Evolutionary conservation across 2,797 vertebrate species (phyloP).

Genomic region (Otolemur crassicaudatus): DNA sequence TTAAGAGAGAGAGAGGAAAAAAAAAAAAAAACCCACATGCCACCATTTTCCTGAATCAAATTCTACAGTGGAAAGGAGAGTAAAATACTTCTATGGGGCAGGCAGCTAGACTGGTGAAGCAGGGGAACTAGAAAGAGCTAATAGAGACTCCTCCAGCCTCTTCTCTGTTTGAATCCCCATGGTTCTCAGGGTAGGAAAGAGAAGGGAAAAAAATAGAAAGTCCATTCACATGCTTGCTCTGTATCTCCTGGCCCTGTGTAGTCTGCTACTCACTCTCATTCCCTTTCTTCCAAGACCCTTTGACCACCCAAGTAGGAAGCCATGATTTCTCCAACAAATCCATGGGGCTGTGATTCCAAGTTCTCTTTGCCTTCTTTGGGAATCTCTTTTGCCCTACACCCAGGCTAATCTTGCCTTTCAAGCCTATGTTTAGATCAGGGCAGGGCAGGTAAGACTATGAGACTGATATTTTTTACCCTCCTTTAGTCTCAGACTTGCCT

Average conservation of each 20-base stretch:
- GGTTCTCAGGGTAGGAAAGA: not conserved
- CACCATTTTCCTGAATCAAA: conserved; percentile 82
- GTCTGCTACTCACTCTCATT: not conserved
- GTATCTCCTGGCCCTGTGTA: not conserved
- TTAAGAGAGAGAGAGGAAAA: conserved; percentile 82
- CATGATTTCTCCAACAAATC: conserved; percentile 2
- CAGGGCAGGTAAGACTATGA: not conserved
- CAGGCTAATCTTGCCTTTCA: not conserved
- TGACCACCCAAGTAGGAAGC: not conserved
- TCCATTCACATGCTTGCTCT: not conserved
- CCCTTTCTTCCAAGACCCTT: not conserved
- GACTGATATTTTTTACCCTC: not conserved
- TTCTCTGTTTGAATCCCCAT: not conserved
- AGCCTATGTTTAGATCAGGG: not conserved
- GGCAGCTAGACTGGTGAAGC: conserved; percentile 66
- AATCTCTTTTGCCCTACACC: not conserved
- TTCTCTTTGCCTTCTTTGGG: not conserved
- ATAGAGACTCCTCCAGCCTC: not conserved
- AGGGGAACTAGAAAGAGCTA: conserved; percentile 47
- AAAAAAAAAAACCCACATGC: conserved; percentile 74
- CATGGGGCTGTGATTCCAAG: not conserved
- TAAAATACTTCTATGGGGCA: conserved; percentile 80
- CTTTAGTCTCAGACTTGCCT: not conserved
- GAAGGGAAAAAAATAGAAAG: not conserved
- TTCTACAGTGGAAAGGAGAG: conserved; percentile 80